Evolutionary conservation across 2,888 invertebrate genomes (phyloP), one percentile per base, ranked within the genome.

Genomic region (Iphiclides podalirius): DNA sequence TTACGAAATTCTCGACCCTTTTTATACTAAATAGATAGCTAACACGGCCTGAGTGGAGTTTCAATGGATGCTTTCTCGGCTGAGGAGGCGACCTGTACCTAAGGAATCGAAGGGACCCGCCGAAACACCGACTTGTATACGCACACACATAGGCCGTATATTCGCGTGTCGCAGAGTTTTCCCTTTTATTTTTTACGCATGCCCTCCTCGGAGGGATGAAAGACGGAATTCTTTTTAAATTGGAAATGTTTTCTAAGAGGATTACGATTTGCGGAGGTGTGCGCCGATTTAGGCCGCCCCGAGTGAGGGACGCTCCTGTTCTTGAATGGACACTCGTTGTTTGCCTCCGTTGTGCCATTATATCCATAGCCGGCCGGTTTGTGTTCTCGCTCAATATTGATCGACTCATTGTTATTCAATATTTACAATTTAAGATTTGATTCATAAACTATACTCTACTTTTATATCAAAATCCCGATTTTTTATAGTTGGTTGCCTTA

Each of bases 21-120:
- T 88, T 87, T 87, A 87, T 87, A 87, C 88, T 88, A 87, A 88
- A 88, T 84, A 88, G 88, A 86, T 87, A 87, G 87, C 83, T 85
- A 87, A 87, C 88, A 84, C 85, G 82, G 82, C 74, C 86, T 85
- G 86, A 87, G 88, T 87, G 88, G 86, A 87, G 87, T 84, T 87
- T 88, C 88, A 88, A 87, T 88, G 82, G 87, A 87, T 83, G 85
- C 85, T 87, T 83, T 86, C 79, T 80, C 84, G 81, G 73, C 79
- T 81, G 75, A 80, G 79, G 85, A 83, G 80, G 84, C 87, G 84
- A 86, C 87, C 87, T 86, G 87, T 85, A n/a, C n/a, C n/a, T n/a
- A 78, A 86, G 73, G 75, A 82, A 78, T 85, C 85, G 83, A 82
- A 67, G 63, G 63, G 81, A 75, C n/a, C n/a, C n/a, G 61, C 68